Evolutionary conservation across 1,140 invertebrate species (phyloP).

Genomic region (Calephelis virginiensis): DNA sequence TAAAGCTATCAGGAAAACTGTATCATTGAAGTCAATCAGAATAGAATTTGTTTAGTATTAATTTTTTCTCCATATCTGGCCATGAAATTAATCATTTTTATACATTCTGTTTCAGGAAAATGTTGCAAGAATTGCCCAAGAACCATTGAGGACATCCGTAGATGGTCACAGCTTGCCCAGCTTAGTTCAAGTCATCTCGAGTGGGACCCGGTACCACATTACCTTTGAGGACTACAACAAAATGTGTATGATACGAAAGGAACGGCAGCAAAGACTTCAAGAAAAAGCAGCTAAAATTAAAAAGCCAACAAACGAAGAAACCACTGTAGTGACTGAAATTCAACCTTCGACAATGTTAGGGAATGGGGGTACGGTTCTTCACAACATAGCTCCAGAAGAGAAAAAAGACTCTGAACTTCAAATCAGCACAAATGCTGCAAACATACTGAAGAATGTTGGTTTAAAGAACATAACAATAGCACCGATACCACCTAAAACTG

Average conservation of each 20-base stretch:
- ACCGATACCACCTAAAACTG: constrained; percentile 56
- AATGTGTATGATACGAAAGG: constrained; percentile 82
- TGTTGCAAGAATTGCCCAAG: constrained; percentile 63
- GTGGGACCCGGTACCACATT: constrained; percentile 83
- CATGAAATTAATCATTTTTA: constrained; percentile 23
- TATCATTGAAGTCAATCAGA: no score
- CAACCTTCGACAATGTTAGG: constrained; percentile 52
- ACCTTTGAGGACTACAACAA: constrained; percentile 85
- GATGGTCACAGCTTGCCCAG: constrained; percentile 79
- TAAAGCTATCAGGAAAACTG: no score
- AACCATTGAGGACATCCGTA: constrained; percentile 77
- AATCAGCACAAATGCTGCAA: constrained; percentile 55
- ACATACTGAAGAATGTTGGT: constrained; percentile 70
- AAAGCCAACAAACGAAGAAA: constrained; percentile 39
- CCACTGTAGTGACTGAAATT: constrained; percentile 53
- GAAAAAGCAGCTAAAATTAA: constrained; percentile 63
- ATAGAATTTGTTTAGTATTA: no score
- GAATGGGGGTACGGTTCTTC: constrained; percentile 53
- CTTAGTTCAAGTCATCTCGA: constrained; percentile 81
- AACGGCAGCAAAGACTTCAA: constrained; percentile 80
- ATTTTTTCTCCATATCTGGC: constrained; percentile 12
- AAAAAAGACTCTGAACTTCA: constrained; percentile 45
- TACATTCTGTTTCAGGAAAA: constrained; percentile 56
- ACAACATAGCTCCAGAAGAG: constrained; percentile 47
- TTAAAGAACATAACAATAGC: constrained; percentile 76